Percentiles rank a stretch among this genome's conserved stretches.
These are phyloP conservation scores for Cataglyphis altisquamis DNA, from an alignment of 2,888 invertebrate species.

Conservation along the genomic window DNA sequence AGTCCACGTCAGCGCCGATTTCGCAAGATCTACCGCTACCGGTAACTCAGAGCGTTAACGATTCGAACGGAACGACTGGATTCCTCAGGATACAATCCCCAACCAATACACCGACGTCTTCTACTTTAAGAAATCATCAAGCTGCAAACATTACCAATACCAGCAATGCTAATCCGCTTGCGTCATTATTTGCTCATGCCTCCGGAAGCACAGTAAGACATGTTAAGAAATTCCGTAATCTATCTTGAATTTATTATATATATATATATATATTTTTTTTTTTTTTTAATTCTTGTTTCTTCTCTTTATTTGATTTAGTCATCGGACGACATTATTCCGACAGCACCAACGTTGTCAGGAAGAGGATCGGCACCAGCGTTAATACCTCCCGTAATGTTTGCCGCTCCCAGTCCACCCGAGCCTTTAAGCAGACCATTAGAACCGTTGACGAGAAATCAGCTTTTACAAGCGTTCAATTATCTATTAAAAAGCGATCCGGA, in stretches of 20 bases:
- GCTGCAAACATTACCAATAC: constrained; percentile 68
- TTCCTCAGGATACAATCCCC: constrained; percentile 85
- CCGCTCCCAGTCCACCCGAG: constrained; percentile 84
- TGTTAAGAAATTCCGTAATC: neutral
- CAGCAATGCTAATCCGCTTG: constrained; percentile 77
- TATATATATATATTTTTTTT: neutral
- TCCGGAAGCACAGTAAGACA: constrained; percentile 64
- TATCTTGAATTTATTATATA: neutral
- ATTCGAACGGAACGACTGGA: constrained; percentile 78
- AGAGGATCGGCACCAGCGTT: constrained; percentile 88
- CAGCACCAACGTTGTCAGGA: constrained; percentile 70
- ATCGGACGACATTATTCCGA: constrained; percentile 75
- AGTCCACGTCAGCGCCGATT: constrained; percentile 73
- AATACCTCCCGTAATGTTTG: constrained; percentile 95
- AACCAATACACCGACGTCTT: constrained; percentile 64
- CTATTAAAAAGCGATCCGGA: constrained; percentile 95
- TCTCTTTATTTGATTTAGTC: constrained; percentile 62
- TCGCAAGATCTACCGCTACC: constrained; percentile 74
- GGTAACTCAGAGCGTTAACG: constrained; percentile 71
- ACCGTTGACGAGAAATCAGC: constrained; percentile 94
- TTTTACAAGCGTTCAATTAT: constrained; percentile 95
- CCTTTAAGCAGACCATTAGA: constrained; percentile 87
- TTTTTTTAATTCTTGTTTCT: neutral
- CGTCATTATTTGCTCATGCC: constrained; percentile 79
- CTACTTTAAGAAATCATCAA: constrained; percentile 75